Evolutionary conservation across 2,888 invertebrate species (phyloP).

Genomic region (Anticlea derivata): DNA sequence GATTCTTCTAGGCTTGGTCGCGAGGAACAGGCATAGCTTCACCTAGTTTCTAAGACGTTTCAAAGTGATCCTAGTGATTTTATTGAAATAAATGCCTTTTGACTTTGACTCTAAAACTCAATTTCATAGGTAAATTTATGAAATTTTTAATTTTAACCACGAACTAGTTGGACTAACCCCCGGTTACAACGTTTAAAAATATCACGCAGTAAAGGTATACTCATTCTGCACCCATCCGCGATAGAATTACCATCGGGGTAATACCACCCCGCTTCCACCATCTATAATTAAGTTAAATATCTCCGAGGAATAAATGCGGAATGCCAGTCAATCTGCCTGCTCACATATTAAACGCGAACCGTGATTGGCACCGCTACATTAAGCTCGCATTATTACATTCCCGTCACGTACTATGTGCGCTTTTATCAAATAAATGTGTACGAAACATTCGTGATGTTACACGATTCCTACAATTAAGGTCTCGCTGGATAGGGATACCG

Average conservation of each 20-base stretch:
- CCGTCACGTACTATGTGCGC: constrained; percentile 65
- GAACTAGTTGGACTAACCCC: too few relatives aligned
- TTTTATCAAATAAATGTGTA: constrained; percentile 73
- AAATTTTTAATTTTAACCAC: too few relatives aligned
- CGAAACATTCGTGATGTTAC: constrained; percentile 66
- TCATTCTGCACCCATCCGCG: background rate
- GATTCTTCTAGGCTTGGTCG: too few relatives aligned
- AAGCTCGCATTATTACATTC: constrained; percentile 72
- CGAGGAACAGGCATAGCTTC: too few relatives aligned
- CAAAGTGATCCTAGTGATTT: too few relatives aligned
- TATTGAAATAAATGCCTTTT: too few relatives aligned
- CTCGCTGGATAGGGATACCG: constrained; percentile 56
- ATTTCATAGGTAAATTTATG: constrained; percentile 2
- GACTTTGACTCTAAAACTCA: too few relatives aligned
- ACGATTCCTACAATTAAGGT: constrained; percentile 67
- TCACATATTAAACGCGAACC: constrained; percentile 59
- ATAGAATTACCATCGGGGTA: background rate
- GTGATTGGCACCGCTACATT: constrained; percentile 65
- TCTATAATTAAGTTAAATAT: constrained; percentile 28
- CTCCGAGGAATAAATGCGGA: constrained; percentile 27
- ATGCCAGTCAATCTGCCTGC: constrained; percentile 29
- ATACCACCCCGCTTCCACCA: constrained; percentile 1
- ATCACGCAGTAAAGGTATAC: too few relatives aligned
- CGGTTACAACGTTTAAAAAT: too few relatives aligned
- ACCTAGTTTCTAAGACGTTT: too few relatives aligned